Evolutionary conservation across 2,797 vertebrate species (phyloP).

Genomic region (Neosalanx taihuensis): DNA sequence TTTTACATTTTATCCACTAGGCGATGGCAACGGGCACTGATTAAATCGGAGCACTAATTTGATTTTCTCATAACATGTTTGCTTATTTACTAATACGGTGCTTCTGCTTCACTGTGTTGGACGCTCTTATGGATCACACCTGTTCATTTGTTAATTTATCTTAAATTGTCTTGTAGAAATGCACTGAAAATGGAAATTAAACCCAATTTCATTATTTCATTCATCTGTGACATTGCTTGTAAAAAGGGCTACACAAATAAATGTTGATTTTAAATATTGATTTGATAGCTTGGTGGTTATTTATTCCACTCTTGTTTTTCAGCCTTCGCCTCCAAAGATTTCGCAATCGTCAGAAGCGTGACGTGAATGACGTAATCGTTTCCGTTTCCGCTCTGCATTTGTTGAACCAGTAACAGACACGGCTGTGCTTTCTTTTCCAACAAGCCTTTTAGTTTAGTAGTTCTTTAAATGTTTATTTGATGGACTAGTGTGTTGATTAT

Average conservation of each 20-base stretch:
- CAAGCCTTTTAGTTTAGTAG: neutral
- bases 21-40: too few relatives aligned
- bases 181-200: neutral
- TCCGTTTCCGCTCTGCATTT: conserved; percentile 45
- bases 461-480: neutral
- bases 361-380: conserved; percentile 58
- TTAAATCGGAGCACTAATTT: too few relatives aligned
- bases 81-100: neutral
- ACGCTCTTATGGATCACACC: too few relatives aligned
- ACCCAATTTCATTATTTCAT: too few relatives aligned
- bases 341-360: neutral
- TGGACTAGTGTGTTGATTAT: neutral
- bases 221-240: too few relatives aligned
- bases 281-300: too few relatives aligned
- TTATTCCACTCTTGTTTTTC: neutral
- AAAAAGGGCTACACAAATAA: too few relatives aligned
- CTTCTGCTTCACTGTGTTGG: too few relatives aligned
- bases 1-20: conserved; percentile 9
- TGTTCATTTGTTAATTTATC: too few relatives aligned
- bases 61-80: neutral
- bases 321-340: too few relatives aligned
- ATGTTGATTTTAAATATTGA: too few relatives aligned
- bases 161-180: neutral
- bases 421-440: neutral
- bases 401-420: neutral